Evolutionary conservation across 2,113 vertebrate genomes (phyloP).

Genomic region (Varanus komodoensis): DNA sequence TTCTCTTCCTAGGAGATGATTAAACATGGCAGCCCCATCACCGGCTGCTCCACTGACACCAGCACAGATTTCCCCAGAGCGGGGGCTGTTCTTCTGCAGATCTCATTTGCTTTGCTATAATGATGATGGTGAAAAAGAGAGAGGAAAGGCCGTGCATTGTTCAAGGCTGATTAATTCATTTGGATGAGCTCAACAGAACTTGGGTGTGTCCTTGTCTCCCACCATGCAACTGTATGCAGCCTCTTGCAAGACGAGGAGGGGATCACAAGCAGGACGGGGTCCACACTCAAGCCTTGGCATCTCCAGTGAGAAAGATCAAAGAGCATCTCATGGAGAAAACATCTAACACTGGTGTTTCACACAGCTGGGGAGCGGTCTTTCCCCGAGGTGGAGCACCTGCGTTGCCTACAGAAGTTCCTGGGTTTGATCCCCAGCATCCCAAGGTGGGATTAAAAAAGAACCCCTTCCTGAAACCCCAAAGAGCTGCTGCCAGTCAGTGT

Average conservation of each 20-base stretch:
- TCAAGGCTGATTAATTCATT: not conserved
- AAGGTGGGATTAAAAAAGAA: no score
- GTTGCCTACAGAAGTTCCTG: no score
- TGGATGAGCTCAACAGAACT: accelerated
- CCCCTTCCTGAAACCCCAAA: no score
- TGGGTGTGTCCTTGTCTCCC: not conserved
- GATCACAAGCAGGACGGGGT: not conserved
- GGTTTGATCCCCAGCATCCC: no score
- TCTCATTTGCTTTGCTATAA: not conserved
- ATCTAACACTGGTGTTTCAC: no score
- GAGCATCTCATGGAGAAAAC: not conserved
- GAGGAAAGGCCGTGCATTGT: not conserved
- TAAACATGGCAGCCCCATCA: slow-evolving; percentile 69
- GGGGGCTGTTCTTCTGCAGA: not conserved
- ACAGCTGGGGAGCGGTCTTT: no score
- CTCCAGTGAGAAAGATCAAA: no score
- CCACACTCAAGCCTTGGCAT: no score
- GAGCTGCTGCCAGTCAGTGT: no score
- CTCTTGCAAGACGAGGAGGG: not conserved
- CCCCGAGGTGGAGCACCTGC: no score
- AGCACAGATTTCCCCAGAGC: slow-evolving; percentile 66
- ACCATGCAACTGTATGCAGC: not conserved
- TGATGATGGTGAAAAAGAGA: not conserved
- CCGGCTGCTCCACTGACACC: slow-evolving; percentile 60
- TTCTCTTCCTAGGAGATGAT: slow-evolving; percentile 55